Conservation (phyloP, 2,888 invertebrate species). For the Harpalus rufipes region DNA sequence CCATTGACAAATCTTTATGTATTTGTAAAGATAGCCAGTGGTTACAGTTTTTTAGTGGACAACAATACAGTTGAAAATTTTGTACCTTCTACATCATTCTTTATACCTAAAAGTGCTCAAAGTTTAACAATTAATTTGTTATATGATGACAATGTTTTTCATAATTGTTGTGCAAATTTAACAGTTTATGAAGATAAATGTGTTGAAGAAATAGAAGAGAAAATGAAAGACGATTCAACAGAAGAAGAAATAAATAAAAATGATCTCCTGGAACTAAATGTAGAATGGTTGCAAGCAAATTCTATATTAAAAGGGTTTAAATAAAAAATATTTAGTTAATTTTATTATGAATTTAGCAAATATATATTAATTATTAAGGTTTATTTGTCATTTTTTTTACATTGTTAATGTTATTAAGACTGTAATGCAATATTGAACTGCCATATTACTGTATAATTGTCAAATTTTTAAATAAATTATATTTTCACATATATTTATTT, state of each 20-base stretch:
- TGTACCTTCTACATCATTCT: slow-evolving; percentile 73
- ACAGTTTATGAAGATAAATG: slow-evolving; percentile 72
- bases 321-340: slow-evolving; percentile 74
- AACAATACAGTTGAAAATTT: slow-evolving; percentile 74
- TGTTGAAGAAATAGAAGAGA: slow-evolving; percentile 39
- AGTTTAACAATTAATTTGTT: slow-evolving; percentile 72
- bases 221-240: background rate
- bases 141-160: slow-evolving; percentile 69
- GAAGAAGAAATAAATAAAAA: slow-evolving; percentile 9
- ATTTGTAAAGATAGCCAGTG: slow-evolving; percentile 76
- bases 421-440: slow-evolving; percentile 49
- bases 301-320: slow-evolving; percentile 81
- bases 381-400: background rate
- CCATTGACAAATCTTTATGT: slow-evolving; percentile 79
- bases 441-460: slow-evolving; percentile 14
- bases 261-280: slow-evolving; percentile 68
- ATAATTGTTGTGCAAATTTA: slow-evolving; percentile 73
- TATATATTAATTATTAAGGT: slow-evolving; percentile 4
- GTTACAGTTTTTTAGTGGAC: slow-evolving; percentile 70
- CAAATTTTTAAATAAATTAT: slow-evolving; percentile 11
- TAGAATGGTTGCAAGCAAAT: slow-evolving; percentile 80
- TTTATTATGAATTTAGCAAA: slow-evolving; percentile 18
- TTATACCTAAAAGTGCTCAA: slow-evolving; percentile 71
- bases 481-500: slow-evolving; percentile 7
- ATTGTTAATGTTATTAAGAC: slow-evolving; percentile 11